Evolutionary conservation across 2,888 invertebrate genomes (phyloP).

Genomic region (Nemotelus nigrinus): DNA sequence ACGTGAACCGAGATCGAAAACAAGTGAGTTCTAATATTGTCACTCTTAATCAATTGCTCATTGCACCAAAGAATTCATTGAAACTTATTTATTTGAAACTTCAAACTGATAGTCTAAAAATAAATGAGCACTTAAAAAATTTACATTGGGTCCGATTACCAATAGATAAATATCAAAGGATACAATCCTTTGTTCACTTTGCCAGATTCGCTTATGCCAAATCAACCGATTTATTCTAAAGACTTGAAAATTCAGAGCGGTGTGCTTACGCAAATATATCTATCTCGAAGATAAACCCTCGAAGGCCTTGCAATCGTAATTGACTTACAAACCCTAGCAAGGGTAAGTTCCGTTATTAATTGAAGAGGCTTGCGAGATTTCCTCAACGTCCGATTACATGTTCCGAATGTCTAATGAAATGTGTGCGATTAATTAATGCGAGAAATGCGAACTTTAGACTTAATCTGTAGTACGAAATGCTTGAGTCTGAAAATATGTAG

Average conservation of each 20-base stretch:
- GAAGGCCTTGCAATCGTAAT: constrained; percentile 44
- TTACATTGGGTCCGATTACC: constrained; percentile 21
- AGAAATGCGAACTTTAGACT: constrained; percentile 25
- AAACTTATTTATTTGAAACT: not conserved
- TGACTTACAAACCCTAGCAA: constrained; percentile 39
- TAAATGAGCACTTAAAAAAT: constrained; percentile 17
- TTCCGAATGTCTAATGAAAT: constrained; percentile 72
- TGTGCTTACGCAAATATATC: constrained; percentile 28
- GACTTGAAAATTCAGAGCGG: not conserved
- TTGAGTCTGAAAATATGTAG: constrained; percentile 1
- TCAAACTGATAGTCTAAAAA: not conserved
- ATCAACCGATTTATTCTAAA: not conserved
- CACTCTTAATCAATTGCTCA: constrained; percentile 7
- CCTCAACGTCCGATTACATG: constrained; percentile 55
- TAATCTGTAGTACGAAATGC: constrained; percentile 8
- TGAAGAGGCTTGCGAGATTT: constrained; percentile 52
- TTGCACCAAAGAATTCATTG: no score
- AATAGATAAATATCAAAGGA: constrained; percentile 29
- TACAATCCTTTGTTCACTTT: not conserved
- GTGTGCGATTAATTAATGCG: constrained; percentile 76
- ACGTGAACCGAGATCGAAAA: constrained; percentile 92
- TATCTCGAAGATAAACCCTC: constrained; percentile 44
- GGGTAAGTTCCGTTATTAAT: constrained; percentile 53
- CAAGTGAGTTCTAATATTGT: constrained; percentile 73
- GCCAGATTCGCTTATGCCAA: not conserved